Conservation (phyloP, 2,113 vertebrate genomes). For the Crotalus helleri region DNA sequence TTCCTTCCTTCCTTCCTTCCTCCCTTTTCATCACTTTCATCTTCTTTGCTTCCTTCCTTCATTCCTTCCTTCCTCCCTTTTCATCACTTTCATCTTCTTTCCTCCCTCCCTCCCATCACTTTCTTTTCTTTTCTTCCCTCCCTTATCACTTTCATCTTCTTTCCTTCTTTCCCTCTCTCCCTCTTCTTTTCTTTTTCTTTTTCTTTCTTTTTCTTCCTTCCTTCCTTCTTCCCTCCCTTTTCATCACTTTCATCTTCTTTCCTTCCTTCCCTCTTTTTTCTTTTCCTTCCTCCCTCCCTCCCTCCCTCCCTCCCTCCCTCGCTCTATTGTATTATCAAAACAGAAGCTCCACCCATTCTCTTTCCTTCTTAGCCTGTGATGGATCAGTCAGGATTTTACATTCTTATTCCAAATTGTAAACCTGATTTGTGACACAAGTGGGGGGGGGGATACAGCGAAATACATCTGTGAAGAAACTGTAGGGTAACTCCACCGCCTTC, state of each 20-base stretch:
- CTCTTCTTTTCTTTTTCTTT: not conserved
- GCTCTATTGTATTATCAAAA: too few species aligned
- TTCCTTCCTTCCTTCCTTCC: fast-evolving
- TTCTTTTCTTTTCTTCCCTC: too few species aligned
- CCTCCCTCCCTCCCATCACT: fast-evolving
- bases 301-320: too few species aligned
- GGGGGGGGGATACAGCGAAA: not conserved
- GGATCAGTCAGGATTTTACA: too few species aligned
- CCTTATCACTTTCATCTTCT: too few species aligned
- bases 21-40: fast-evolving
- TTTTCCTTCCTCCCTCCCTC: fast-evolving
- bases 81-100: not conserved
- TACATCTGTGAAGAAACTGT: not conserved
- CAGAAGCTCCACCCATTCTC: too few species aligned
- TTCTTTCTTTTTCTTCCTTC: too few species aligned
- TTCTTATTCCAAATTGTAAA: not conserved
- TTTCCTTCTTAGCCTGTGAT: too few species aligned
- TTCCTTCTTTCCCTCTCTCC: not conserved
- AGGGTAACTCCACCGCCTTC: not conserved
- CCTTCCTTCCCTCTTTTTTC: fast-evolving
- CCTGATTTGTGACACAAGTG: not conserved
- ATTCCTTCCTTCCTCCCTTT: fast-evolving
- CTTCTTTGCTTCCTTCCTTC: not conserved
- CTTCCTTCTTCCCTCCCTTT: too few species aligned
- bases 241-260: too few species aligned